Base-by-base conservation (phyloP, 2,113 vertebrate genomes). In the Lepus americanus region DNA sequence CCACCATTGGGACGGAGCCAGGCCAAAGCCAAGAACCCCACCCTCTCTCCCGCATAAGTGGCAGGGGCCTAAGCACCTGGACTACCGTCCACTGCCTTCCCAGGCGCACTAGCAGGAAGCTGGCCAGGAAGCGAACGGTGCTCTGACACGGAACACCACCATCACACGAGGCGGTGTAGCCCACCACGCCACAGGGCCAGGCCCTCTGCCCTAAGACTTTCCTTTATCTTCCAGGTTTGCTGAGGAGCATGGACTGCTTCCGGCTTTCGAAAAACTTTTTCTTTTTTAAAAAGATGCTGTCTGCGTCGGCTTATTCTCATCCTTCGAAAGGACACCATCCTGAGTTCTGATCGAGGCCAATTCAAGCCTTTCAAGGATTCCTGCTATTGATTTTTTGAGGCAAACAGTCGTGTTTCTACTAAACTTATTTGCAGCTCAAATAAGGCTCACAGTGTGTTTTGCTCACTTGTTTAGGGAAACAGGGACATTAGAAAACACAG, bases 341-440 rank as follows among this genome's bases (percentile, higher is more conserved):
- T 92, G 64, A 89, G 55, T 73, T 96, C 83, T 96, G 94, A 97
- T 96, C 94, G 93, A 95, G 92, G 64, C 69, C 97, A 96, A 98
- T 96, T 95, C 49, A 72, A 89, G 92, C 87, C 78, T 95, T 96
- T 97, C 88, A 96, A 82, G 69, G 89, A 88, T 87, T 94, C 85
- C 95, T 94, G 95, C 92, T 94, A 39, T 92, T 82, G 89, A 94
- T 76, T 96, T 96, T 93, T 92, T 90, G 61, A 96, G 94, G 67
- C 29, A 17, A 97, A 96, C 95, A 96, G 96, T 82, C 90, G 76
- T 72, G 49, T 97, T 97, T 98, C 86, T 92, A 95, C 96, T 92
- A 94, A 97, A 96, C 90, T 93, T 94, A 97, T 96, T 97, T 96
- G 94, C 77, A 94, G 95, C 72, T 94, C 94, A 86, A 92, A 95